Evolutionary conservation across 2,797 vertebrate species (phyloP).

Genomic region (Gouania willdenowi): DNA sequence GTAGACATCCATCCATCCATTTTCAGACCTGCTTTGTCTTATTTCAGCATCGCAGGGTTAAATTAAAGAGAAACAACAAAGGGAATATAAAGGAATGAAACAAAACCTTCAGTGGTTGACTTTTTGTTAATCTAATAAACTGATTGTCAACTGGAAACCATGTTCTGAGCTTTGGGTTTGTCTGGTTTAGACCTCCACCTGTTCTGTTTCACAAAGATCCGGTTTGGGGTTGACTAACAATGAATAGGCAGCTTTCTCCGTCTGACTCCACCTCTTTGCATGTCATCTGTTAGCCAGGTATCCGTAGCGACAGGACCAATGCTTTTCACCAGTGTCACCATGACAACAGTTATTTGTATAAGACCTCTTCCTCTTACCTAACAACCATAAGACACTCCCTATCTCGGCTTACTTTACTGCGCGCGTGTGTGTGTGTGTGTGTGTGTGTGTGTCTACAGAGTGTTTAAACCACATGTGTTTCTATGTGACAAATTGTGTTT

Average conservation of each 20-base stretch:
- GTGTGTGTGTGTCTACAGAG: not conserved
- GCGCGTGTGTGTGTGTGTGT: not conserved
- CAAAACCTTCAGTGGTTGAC: too few relatives aligned
- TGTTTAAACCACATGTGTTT: too few relatives aligned
- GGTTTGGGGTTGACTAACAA: not conserved
- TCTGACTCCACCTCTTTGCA: slow-evolving; percentile 10
- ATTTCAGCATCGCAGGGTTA: too few relatives aligned
- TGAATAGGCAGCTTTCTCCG: not conserved
- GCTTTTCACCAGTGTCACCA: slow-evolving; percentile 29
- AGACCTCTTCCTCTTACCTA: slow-evolving; percentile 3
- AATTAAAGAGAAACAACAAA: too few relatives aligned
- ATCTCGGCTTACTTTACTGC: slow-evolving; percentile 30
- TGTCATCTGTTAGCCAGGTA: slow-evolving; percentile 31
- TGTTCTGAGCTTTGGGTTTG: too few relatives aligned
- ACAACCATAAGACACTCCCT: slow-evolving; percentile 11
- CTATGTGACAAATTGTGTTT: not conserved
- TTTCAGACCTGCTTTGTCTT: too few relatives aligned
- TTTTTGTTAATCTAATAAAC: too few relatives aligned
- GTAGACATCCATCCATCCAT: too few relatives aligned
- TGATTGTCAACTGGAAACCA: too few relatives aligned
- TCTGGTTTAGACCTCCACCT: too few relatives aligned
- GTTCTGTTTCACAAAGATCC: not conserved
- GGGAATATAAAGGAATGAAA: too few relatives aligned
- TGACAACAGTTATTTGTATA: slow-evolving; percentile 40
- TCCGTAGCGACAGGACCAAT: slow-evolving; percentile 27